Conservation (phyloP, 2,888 invertebrate genomes). For the Drosophila rubida region DNA sequence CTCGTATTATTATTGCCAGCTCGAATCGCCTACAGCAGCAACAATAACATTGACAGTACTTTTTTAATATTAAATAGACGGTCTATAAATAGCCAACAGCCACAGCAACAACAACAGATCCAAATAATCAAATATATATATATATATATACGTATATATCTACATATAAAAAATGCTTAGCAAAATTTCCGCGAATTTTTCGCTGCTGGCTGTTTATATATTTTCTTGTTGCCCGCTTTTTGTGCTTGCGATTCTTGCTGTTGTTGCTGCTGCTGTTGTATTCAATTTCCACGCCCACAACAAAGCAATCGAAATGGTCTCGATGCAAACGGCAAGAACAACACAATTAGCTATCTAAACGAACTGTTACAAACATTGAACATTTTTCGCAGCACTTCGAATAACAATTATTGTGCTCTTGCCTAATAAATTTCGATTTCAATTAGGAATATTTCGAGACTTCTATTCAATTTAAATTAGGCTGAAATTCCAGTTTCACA, state of each 20-base stretch:
- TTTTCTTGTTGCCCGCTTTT: constrained; percentile 10
- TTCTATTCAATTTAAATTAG: neutral
- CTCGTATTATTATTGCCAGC: constrained; percentile 37
- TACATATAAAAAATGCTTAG: constrained; percentile 13
- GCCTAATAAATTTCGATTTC: neutral
- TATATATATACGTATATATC: neutral
- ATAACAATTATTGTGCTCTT: neutral
- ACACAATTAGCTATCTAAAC: constrained; percentile 19
- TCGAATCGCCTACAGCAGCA: constrained; percentile 11
- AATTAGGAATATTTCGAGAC: neutral
- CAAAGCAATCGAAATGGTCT: constrained; percentile 1
- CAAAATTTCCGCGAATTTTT: constrained; percentile 66
- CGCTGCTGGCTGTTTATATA: constrained; percentile 33
- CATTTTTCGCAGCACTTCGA: constrained; percentile 16
- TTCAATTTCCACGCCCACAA: constrained; percentile 43
- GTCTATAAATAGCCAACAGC: constrained; percentile 36
- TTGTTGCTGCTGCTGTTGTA: constrained; percentile 9
- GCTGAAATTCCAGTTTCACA: neutral
- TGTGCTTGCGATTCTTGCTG: neutral
- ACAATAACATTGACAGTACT: constrained; percentile 7
- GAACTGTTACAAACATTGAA: constrained; percentile 40
- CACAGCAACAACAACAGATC: constrained; percentile 18
- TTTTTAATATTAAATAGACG: constrained; percentile 30
- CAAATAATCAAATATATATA: constrained; percentile 6
- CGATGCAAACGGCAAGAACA: neutral